Percentiles rank a stretch among this genome's conserved stretches.
Conservation (phyloP, 2,888 invertebrate genomes). For the Campoplex capitator region DNA sequence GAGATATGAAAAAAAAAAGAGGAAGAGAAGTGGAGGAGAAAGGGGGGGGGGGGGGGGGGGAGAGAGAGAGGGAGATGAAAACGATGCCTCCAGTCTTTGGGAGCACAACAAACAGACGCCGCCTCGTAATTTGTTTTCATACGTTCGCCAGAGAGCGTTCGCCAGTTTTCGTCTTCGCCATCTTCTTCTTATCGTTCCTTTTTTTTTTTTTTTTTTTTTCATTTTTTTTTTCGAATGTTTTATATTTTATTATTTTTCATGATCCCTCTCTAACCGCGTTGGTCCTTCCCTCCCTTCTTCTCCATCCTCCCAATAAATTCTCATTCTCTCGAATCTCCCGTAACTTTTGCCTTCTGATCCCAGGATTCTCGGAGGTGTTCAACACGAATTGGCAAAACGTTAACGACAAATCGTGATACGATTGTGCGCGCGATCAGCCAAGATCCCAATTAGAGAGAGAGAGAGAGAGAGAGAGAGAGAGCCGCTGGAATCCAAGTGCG, state of each 20-base stretch:
- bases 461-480: not conserved
- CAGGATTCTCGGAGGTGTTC: not conserved
- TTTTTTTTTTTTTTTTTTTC: slow-evolving; percentile 48
- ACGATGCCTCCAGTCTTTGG: slow-evolving; percentile 70
- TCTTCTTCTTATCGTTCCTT: slow-evolving; percentile 63
- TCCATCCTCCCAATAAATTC: not conserved
- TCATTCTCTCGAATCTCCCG: not conserved
- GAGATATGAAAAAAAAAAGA: slow-evolving; percentile 15
- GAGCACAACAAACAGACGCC: slow-evolving; percentile 82
- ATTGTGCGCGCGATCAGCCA: slow-evolving; percentile 35
- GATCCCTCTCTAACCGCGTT: slow-evolving; percentile 47
- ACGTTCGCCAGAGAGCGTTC: slow-evolving; percentile 79
- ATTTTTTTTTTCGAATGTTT: slow-evolving; percentile 48
- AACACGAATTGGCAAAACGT: slow-evolving; percentile 6
- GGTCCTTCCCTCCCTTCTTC: slow-evolving; percentile 50
- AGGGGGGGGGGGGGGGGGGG: slow-evolving; percentile 19
- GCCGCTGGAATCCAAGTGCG: not conserved
- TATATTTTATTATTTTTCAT: slow-evolving; percentile 63
- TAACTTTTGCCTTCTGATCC: not conserved
- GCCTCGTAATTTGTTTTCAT: slow-evolving; percentile 84
- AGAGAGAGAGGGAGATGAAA: slow-evolving; percentile 53
- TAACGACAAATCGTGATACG: slow-evolving; percentile 39
- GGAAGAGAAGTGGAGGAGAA: not conserved
- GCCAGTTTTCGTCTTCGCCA: slow-evolving; percentile 70
- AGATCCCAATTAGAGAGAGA: not conserved